phyloP scores from a whole-genome alignment of 1,140 invertebrate species.

The Steinernema feltiae region DNA sequence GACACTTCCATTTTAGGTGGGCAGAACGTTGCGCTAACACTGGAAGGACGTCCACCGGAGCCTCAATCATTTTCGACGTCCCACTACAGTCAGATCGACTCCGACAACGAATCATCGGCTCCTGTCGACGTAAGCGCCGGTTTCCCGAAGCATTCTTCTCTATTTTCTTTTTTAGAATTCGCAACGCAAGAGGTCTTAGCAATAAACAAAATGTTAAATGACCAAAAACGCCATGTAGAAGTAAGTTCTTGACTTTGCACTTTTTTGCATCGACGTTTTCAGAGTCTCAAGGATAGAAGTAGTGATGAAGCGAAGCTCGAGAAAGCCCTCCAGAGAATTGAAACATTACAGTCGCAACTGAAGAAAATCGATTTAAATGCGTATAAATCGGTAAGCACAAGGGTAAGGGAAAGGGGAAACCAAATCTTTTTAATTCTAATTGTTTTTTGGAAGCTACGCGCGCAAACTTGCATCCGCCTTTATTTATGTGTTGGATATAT shows the following conservation, averaged over 20 bases:
- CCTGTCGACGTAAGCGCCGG: not conserved
- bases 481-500: slow-evolving; percentile 12
- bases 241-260: slow-evolving; percentile 60
- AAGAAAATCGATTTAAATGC: slow-evolving; percentile 18
- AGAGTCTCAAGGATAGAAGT: slow-evolving; percentile 23
- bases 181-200: not conserved
- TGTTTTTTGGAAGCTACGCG: not conserved
- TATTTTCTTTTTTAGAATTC: not conserved
- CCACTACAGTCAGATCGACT: not conserved
- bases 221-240: slow-evolving; percentile 72
- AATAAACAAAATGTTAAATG: slow-evolving; percentile 67
- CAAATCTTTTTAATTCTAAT: slow-evolving; percentile 5
- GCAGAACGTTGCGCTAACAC: slow-evolving; percentile 61
- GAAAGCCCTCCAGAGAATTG: slow-evolving; percentile 33
- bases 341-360: slow-evolving; percentile 36
- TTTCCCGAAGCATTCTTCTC: not conserved
- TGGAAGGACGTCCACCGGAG: slow-evolving; percentile 59
- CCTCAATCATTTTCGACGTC: slow-evolving; percentile 34
- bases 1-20: slow-evolving; percentile 57
- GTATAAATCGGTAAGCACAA: slow-evolving; percentile 13
- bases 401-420: not conserved
- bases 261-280: not conserved
- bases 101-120: not conserved
- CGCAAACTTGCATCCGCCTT: slow-evolving; percentile 6
- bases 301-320: slow-evolving; percentile 34